Evolutionary conservation across 2,797 vertebrate species (phyloP).

Genomic region (Microtus californicus): DNA sequence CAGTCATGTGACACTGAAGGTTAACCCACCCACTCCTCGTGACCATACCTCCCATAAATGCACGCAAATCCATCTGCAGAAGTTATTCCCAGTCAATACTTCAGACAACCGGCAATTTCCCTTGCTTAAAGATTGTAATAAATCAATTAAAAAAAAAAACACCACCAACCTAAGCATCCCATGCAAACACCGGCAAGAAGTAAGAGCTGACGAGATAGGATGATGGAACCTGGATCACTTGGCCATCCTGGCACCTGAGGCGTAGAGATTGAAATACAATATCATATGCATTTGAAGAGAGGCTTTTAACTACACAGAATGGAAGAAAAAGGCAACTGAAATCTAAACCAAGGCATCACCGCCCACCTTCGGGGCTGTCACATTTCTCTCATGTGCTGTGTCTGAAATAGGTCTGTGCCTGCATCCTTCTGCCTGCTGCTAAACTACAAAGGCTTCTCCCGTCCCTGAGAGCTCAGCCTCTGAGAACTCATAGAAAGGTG

Average conservation of each 20-base stretch:
- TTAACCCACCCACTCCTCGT: neutral
- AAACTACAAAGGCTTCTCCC: neutral
- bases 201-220: neutral
- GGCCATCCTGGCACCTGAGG: neutral
- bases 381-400: accelerated
- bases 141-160: neutral
- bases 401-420: neutral
- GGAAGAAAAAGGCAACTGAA: neutral
- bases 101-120: neutral
- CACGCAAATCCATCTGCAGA: neutral
- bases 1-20: neutral
- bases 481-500: neutral
- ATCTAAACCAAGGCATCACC: neutral
- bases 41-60: neutral
- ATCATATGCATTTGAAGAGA: neutral
- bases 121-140: neutral
- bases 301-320: accelerated
- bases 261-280: accelerated
- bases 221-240: too few relatives aligned
- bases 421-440: neutral
- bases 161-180: neutral
- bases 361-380: neutral
- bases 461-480: neutral
- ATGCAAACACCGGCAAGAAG: neutral
- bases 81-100: neutral